Percentiles rank a stretch among this genome's conserved stretches.
phyloP scores from a whole-genome alignment of 2,797 vertebrate genomes.

The Cheirogaleus major region DNA sequence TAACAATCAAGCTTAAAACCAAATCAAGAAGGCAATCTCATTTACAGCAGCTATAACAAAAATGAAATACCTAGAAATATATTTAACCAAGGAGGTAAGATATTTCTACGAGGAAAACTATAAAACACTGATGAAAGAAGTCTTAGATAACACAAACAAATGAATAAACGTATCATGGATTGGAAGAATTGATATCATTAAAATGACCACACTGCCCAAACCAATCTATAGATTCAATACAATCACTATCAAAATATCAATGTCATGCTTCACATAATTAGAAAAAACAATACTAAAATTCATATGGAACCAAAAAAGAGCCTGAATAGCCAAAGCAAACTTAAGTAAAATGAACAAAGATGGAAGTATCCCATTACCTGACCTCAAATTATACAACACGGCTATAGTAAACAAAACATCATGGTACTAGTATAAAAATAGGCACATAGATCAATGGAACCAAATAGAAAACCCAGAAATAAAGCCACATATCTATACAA shows the following conservation, averaged over 20 bases:
- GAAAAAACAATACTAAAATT: background rate
- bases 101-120: background rate
- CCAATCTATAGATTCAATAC: background rate
- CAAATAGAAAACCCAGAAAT: background rate
- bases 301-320: background rate
- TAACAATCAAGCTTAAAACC: background rate
- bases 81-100: background rate
- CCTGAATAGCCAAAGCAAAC: background rate
- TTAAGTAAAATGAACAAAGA: background rate
- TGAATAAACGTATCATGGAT: background rate
- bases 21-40: background rate
- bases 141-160: background rate
- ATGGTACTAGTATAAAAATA: background rate
- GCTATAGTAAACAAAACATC: background rate
- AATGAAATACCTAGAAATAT: background rate
- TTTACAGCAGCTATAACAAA: background rate
- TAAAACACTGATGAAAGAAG: background rate
- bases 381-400: background rate
- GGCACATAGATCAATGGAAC: background rate
- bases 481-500: too few relatives aligned
- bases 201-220: background rate
- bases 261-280: background rate
- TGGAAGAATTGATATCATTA: background rate
- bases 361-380: background rate
- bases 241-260: background rate